These are phyloP conservation scores for Rhagoletis pomonella DNA, from an alignment of 1,140 invertebrate species.

Conservation along the genomic window DNA sequence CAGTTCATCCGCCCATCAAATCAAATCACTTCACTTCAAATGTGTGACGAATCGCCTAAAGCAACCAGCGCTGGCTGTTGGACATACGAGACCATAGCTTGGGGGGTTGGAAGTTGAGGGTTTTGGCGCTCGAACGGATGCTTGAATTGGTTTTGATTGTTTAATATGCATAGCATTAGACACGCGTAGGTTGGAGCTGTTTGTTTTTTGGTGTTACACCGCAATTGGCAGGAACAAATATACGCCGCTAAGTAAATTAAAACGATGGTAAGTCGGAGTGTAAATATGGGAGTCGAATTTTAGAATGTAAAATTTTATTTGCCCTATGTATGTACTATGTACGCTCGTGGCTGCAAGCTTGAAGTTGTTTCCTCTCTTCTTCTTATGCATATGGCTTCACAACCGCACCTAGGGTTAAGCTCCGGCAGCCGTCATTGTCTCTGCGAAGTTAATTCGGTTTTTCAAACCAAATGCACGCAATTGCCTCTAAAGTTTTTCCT, in stretches of 20 bases:
- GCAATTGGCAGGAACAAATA: constrained; percentile 35
- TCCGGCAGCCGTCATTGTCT: too few relatives aligned
- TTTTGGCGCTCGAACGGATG: neutral
- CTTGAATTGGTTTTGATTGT: constrained; percentile 38
- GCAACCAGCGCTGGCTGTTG: neutral
- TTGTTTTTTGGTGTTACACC: constrained; percentile 25
- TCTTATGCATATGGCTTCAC: too few relatives aligned
- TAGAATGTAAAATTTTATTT: neutral
- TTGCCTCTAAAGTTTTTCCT: too few relatives aligned
- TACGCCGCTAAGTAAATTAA: neutral
- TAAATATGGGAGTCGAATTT: neutral
- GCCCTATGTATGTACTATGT: too few relatives aligned
- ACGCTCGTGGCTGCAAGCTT: too few relatives aligned
- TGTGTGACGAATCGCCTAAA: constrained; percentile 44
- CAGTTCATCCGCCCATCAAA: neutral
- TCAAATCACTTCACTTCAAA: constrained; percentile 50
- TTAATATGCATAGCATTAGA: constrained; percentile 9
- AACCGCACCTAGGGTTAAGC: too few relatives aligned
- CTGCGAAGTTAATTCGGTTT: too few relatives aligned
- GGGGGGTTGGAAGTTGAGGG: neutral
- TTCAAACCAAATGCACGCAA: too few relatives aligned
- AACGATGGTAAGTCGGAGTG: neutral
- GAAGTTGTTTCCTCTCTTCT: too few relatives aligned
- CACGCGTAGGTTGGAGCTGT: neutral
- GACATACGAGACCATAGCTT: neutral